A percentile compares a stretch with the other conserved stretches of the same genome.
Evolutionary conservation across 2,797 vertebrate species (phyloP).

Genomic region (Falco columbarius): DNA sequence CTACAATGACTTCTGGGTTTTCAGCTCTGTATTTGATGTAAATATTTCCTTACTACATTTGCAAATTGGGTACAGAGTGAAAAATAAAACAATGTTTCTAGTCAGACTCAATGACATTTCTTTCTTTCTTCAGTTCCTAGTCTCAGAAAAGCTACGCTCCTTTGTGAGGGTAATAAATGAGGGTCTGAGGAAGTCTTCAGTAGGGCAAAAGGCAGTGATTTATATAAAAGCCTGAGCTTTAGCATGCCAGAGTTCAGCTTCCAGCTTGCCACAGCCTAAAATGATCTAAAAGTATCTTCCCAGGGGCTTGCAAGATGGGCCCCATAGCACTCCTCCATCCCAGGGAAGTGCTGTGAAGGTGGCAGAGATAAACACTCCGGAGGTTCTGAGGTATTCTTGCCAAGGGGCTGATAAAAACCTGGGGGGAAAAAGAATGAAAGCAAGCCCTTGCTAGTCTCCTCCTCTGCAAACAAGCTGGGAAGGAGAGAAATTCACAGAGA

Average conservation of each 20-base stretch:
- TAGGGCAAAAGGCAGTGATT: not conserved
- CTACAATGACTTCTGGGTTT: not conserved
- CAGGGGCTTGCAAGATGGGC: not conserved
- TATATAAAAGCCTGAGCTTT: not conserved
- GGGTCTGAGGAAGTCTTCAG: not conserved
- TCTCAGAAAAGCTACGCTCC: not conserved
- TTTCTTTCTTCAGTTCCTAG: not conserved
- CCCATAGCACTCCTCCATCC: not conserved
- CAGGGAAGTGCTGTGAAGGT: not conserved
- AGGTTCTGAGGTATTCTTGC: not conserved
- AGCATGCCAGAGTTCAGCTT: not conserved
- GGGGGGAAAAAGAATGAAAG: not conserved
- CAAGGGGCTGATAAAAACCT: not conserved
- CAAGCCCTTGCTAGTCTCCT: not conserved
- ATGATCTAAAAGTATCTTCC: not conserved
- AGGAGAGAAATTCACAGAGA: not conserved
- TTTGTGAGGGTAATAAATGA: not conserved
- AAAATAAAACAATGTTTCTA: not conserved
- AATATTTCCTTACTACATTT: not conserved
- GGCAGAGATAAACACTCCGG: not conserved
- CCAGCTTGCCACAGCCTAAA: not conserved
- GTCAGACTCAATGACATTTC: fast-evolving
- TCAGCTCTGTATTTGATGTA: not conserved
- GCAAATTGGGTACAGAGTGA: not conserved
- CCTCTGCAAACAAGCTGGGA: not conserved